These are phyloP conservation scores for Actinemys pallida DNA, from an alignment of 2,113 vertebrate genomes.

Conservation along the genomic window DNA sequence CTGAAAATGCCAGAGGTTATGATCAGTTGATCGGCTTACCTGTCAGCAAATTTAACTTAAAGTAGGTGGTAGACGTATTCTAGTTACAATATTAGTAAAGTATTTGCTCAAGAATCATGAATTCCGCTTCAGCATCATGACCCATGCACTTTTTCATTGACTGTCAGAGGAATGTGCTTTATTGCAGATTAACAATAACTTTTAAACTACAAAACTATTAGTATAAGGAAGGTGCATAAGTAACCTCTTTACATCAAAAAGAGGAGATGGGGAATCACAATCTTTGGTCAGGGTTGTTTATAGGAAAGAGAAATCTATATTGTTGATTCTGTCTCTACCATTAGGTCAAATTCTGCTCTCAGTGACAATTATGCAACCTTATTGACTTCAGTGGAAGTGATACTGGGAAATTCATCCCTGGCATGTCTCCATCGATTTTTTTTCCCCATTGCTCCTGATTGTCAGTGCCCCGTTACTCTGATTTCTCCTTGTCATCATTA, in stretches of 20 bases:
- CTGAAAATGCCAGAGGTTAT: conserved; percentile 74
- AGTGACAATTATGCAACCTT: background rate
- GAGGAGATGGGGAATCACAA: background rate
- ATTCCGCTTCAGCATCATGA: conserved; percentile 55
- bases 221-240: conserved; percentile 35
- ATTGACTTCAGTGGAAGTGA: background rate
- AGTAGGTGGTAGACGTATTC: conserved; percentile 68
- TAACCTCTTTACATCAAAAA: conserved; percentile 47
- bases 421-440: background rate
- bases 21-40: conserved; percentile 70
- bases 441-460: background rate
- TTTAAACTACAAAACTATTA: conserved; percentile 52
- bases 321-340: background rate
- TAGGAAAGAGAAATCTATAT: conserved; percentile 29
- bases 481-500: background rate
- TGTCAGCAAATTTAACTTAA: conserved; percentile 73
- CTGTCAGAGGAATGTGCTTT: background rate
- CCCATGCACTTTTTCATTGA: background rate
- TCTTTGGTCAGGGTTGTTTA: conserved; percentile 37
- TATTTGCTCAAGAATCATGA: conserved; percentile 28
- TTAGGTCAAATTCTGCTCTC: background rate
- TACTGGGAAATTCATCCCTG: background rate
- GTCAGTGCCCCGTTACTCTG: background rate
- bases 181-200: conserved; percentile 50
- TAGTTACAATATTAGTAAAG: conserved; percentile 73